A percentile compares a stretch with the other conserved stretches of the same genome.
Conservation (phyloP, 1,140 invertebrate species). For the Drosophila prosaltans region DNA sequence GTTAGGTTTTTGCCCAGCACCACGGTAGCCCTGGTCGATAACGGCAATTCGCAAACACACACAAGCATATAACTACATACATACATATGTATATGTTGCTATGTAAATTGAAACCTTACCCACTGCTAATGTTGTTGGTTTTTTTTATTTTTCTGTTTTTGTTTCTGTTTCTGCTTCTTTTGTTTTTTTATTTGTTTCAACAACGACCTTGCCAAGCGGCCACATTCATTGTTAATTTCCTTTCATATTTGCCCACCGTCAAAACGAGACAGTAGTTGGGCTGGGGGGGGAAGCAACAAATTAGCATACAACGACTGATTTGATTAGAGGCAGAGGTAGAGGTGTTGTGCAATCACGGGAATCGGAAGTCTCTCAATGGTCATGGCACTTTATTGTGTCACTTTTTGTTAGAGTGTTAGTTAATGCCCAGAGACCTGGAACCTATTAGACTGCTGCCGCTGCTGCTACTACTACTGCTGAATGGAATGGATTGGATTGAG, state of each 20-base stretch:
- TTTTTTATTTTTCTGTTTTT: conserved; percentile 18
- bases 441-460: conserved; percentile 9
- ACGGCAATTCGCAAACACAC: not conserved
- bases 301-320: conserved; percentile 52
- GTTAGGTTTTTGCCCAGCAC: not conserved
- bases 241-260: conserved; percentile 52
- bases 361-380: conserved; percentile 54
- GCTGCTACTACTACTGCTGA: not conserved
- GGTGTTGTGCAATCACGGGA: conserved; percentile 61
- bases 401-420: conserved; percentile 29
- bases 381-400: conserved; percentile 46
- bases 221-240: conserved; percentile 55
- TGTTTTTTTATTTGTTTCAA: conserved; percentile 51
- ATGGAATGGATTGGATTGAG: conserved; percentile 39
- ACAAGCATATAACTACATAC: not conserved
- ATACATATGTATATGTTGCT: not conserved
- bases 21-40: not conserved
- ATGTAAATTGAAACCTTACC: conserved; percentile 8
- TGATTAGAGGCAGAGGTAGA: conserved; percentile 50
- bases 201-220: conserved; percentile 56
- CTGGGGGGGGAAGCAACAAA: conserved; percentile 28
- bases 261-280: not conserved
- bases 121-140: not conserved
- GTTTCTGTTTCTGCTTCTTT: conserved; percentile 6
- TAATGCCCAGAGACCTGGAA: conserved; percentile 30